Evolutionary conservation across 2,888 invertebrate species (phyloP).

Genomic region (Linnaemya vulpina): DNA sequence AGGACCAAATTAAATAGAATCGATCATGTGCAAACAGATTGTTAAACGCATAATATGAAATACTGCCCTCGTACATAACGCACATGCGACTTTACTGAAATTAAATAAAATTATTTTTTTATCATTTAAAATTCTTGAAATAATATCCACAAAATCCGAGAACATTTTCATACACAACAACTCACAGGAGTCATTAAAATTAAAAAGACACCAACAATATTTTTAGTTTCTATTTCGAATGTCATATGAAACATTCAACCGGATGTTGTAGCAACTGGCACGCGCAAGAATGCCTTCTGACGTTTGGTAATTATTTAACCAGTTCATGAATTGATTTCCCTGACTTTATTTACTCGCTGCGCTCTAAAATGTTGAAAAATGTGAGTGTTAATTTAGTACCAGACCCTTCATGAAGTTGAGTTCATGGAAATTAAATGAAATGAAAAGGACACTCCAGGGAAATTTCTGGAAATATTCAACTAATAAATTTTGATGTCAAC

Average conservation of each 20-base stretch:
- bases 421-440: conserved; percentile 19
- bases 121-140: not conserved
- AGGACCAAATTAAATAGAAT: no score
- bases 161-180: not conserved
- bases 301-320: conserved; percentile 70
- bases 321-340: conserved; percentile 69
- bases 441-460: conserved; percentile 58
- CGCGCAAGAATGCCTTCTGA: conserved; percentile 52
- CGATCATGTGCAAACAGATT: no score
- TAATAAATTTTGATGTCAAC: not conserved
- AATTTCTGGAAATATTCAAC: conserved; percentile 34
- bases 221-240: conserved; percentile 10
- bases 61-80: not conserved
- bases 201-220: not conserved
- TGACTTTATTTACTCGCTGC: conserved; percentile 12
- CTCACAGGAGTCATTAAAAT: conserved; percentile 1
- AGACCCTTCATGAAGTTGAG: not conserved
- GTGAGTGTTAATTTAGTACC: not conserved
- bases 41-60: conserved; percentile 12
- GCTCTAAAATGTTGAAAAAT: not conserved
- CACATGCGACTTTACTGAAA: not conserved
- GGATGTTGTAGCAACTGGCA: conserved; percentile 56
- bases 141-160: not conserved
- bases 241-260: conserved; percentile 24
- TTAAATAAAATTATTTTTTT: no score